phyloP scores from a whole-genome alignment of 2,888 invertebrate species.

The Andrena flavipes region DNA sequence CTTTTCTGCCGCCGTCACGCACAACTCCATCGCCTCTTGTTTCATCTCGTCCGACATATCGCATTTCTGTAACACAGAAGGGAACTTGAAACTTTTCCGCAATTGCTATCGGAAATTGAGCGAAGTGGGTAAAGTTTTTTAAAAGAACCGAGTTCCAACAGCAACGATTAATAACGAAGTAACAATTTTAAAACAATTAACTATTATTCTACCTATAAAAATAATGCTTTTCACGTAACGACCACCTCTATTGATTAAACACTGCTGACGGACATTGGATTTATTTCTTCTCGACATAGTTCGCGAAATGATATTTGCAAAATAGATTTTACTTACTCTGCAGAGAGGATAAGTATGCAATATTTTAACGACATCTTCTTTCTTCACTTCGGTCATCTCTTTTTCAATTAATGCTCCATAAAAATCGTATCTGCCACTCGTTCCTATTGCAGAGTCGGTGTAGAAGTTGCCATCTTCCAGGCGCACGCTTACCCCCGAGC shows the following conservation, averaged over 20 bases:
- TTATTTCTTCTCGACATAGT: neutral
- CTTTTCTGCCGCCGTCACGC: conserved; percentile 89
- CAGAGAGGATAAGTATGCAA: conserved; percentile 87
- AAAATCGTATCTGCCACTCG: conserved; percentile 30
- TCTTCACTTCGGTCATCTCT: conserved; percentile 83
- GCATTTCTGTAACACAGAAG: conserved; percentile 60
- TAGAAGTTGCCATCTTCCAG: conserved; percentile 59
- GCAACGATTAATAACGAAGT: neutral
- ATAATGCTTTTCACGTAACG: neutral
- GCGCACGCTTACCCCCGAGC: conserved; percentile 56
- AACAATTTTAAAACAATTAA: conserved; percentile 1
- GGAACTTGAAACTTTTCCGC: neutral
- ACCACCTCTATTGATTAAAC: conserved; percentile 51
- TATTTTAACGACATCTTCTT: conserved; percentile 85
- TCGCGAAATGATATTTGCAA: neutral
- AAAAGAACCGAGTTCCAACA: neutral
- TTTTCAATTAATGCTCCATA: conserved; percentile 34
- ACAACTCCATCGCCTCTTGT: conserved; percentile 88
- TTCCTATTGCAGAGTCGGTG: conserved; percentile 11
- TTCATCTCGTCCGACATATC: conserved; percentile 90
- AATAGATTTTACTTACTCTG: conserved; percentile 84
- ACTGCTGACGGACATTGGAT: neutral
- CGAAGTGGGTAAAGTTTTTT: neutral
- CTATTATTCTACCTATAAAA: neutral
- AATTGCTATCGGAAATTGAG: too few species aligned